Evolutionary conservation across 64 coral and sea anemone genomes (phyloP).

Genomic region (Porites lutea): DNA sequence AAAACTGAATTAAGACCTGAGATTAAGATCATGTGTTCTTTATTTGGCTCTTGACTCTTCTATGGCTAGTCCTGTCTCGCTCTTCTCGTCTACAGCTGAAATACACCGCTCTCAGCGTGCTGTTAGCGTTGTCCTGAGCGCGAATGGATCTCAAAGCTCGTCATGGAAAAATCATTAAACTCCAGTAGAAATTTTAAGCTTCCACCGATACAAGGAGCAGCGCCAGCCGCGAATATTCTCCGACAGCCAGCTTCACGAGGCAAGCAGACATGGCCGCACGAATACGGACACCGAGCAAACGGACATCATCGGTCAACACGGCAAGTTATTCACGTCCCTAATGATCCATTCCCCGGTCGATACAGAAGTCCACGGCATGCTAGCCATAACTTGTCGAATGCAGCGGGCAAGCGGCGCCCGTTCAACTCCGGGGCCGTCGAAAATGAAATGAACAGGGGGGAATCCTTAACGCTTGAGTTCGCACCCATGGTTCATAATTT

Average conservation of each 20-base stretch:
- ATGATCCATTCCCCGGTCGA: slow-evolving; percentile 25
- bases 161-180: slow-evolving; percentile 78
- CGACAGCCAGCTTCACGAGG: background rate
- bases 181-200: slow-evolving; percentile 90
- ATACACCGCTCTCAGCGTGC: background rate
- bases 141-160: background rate
- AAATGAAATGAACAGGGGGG: background rate
- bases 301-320: background rate
- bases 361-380: slow-evolving; percentile 13
- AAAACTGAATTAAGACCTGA: too few species aligned
- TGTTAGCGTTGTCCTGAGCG: background rate
- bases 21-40: too few species aligned
- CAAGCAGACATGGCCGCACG: slow-evolving; percentile 2
- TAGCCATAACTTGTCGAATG: background rate
- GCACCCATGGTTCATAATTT: slow-evolving; percentile 71
- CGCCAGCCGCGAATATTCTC: slow-evolving; percentile 34
- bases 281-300: background rate
- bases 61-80: too few species aligned
- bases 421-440: background rate
- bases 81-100: background rate
- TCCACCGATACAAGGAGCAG: slow-evolving; percentile 84
- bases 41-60: too few species aligned
- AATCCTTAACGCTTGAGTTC: slow-evolving; percentile 3
- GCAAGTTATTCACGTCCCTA: slow-evolving; percentile 30
- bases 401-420: background rate